Evolutionary conservation across 2,113 vertebrate species (phyloP), one percentile per base, ranked within the genome.

Genomic region (Notarius quadriscutis): DNA sequence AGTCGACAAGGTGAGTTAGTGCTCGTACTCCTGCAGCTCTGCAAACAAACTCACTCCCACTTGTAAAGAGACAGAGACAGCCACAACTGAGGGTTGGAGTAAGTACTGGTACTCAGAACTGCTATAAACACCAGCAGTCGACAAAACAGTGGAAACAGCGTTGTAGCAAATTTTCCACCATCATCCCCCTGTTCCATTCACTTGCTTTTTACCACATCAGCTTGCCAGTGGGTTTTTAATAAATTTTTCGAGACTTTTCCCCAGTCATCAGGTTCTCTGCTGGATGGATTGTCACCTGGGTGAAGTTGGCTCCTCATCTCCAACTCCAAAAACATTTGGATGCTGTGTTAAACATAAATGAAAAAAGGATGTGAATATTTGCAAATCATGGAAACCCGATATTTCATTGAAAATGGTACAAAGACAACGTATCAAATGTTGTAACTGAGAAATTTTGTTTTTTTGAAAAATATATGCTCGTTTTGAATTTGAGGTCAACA

Each of bases 1-100:
- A 99, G 91, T 98, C 98, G 81, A 98, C 97, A 57, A 97, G 98
- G 98, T 99, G 94, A 93, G 81, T n/a, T 72, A 63, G 5, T 69
- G 50, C 27, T 25, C 17, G 69, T 30, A 30, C 25, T 41, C 18
- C 0, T 7, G 20, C 55, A 81, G 57, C 20, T 81, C 79, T 81
- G 79, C 79, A 81, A 25, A 81, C 57, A 81, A 81, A 81, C 79
- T 81, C 18, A 4, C 79, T 41, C 30, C 18, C 79, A 62, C 79
- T 81, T 62, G 79, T 81, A 81, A 81, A 81, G 57, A 62, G 30
- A 41, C 57, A 62, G 57, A 81, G 79, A 81, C 79, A 81, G 79
- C 79, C 79, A 81, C 79, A 81, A 81, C 58, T 81, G 79, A 81
- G 57, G 20, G 20, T 8, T 7, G 79, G 57, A 60, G 57, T 81